Evolutionary conservation across 92 coral and sea anemone species (phyloP).

Genomic region (Zoanthus solanderi): DNA sequence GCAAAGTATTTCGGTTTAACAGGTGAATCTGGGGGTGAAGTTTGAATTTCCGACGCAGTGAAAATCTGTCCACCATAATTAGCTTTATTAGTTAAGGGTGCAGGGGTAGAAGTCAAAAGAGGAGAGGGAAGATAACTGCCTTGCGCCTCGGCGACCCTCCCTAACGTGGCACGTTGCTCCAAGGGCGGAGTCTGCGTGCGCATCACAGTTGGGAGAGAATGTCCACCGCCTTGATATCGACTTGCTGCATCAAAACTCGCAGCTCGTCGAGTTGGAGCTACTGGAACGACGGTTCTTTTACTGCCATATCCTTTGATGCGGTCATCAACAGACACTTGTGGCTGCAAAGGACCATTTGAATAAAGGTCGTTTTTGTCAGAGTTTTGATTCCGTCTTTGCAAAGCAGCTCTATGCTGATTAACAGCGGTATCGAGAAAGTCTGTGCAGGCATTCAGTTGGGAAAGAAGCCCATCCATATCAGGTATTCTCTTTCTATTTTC

Average conservation of each 20-base stretch:
- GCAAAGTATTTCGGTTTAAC: slow-evolving; percentile 78
- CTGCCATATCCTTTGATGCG: slow-evolving; percentile 27
- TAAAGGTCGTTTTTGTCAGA: slow-evolving; percentile 28
- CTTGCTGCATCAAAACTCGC: slow-evolving; percentile 86
- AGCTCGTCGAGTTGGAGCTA: slow-evolving; percentile 79
- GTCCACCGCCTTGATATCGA: slow-evolving; percentile 45
- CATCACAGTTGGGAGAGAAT: neutral
- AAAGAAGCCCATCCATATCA: slow-evolving; percentile 85
- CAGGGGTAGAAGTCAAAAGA: slow-evolving; percentile 23
- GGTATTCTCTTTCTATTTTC: slow-evolving; percentile 73
- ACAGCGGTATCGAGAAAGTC: slow-evolving; percentile 74
- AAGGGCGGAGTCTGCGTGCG: slow-evolving; percentile 38
- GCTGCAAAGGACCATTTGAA: slow-evolving; percentile 14
- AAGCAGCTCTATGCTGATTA: slow-evolving; percentile 52
- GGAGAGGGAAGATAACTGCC: slow-evolving; percentile 33
- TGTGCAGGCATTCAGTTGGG: slow-evolving; percentile 84
- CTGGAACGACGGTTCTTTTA: slow-evolving; percentile 17
- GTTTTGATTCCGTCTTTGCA: slow-evolving; percentile 20
- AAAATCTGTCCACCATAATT: slow-evolving; percentile 62
- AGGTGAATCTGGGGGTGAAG: slow-evolving; percentile 73
- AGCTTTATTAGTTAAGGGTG: slow-evolving; percentile 49
- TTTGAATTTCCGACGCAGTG: slow-evolving; percentile 66
- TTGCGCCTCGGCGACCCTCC: slow-evolving; percentile 35
- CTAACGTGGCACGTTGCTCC: slow-evolving; percentile 27
- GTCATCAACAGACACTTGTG: slow-evolving; percentile 21